Percentiles rank a stretch among this genome's conserved stretches.
These are phyloP conservation scores for Hippocampus barbouri DNA, from an alignment of 2,113 vertebrate genomes.

Conservation along the genomic window DNA sequence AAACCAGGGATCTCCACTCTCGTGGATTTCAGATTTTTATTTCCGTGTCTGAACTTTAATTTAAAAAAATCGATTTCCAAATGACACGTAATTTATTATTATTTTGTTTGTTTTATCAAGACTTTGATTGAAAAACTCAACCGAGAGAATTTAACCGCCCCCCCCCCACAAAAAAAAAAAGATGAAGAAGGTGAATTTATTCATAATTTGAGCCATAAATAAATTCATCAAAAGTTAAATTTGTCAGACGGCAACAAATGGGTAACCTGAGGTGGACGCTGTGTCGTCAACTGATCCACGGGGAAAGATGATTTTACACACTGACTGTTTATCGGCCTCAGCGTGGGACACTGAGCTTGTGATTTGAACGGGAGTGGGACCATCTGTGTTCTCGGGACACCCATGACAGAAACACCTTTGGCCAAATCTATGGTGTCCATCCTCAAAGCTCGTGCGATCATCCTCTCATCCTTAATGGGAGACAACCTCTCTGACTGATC, in stretches of 20 bases:
- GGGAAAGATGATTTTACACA: constrained; percentile 21
- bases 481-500: constrained; percentile 3
- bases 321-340: constrained; percentile 28
- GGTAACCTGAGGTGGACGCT: constrained; percentile 26
- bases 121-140: too few species aligned
- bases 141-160: too few species aligned
- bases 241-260: constrained; percentile 15
- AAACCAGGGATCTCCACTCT: too few species aligned
- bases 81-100: too few species aligned
- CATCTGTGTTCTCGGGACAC: neutral
- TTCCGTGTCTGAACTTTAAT: neutral
- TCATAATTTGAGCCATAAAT: neutral
- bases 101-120: too few species aligned
- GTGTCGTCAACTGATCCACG: constrained; percentile 27
- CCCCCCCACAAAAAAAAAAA: too few species aligned
- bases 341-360: constrained; percentile 11
- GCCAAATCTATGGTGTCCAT: constrained; percentile 55
- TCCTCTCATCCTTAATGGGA: neutral
- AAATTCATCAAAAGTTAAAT: neutral
- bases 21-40: neutral
- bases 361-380: neutral
- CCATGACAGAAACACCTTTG: constrained; percentile 63
- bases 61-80: too few species aligned
- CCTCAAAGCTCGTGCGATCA: constrained; percentile 29
- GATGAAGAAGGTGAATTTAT: neutral